These are phyloP conservation scores for Equus przewalskii DNA, from an alignment of 2,113 vertebrate species.

Conservation along the genomic window DNA sequence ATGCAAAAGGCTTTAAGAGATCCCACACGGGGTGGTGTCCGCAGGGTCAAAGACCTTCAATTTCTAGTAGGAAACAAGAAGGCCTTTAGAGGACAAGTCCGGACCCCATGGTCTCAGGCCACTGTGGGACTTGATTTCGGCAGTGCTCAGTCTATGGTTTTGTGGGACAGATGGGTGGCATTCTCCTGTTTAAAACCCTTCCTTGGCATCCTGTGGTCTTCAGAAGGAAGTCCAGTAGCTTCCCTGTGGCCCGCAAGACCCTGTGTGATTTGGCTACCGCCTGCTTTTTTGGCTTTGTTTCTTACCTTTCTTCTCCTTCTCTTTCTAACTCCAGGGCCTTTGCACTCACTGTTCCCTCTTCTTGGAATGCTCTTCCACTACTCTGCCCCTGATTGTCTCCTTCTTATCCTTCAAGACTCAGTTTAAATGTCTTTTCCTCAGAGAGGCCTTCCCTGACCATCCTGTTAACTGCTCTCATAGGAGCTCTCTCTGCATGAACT, in stretches of 20 bases:
- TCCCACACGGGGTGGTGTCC: rapidly evolving
- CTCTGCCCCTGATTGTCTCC: neutral
- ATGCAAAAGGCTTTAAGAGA: neutral
- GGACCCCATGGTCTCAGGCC: neutral
- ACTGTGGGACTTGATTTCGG: neutral
- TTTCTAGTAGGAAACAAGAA: neutral
- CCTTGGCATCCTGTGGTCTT: rapidly evolving
- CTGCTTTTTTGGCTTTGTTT: neutral
- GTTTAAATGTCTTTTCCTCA: neutral
- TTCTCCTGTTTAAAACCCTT: neutral
- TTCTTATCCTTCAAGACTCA: neutral
- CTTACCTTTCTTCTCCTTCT: neutral
- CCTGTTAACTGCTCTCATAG: neutral
- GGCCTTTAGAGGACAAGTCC: neutral
- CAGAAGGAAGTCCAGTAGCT: neutral
- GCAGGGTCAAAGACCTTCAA: neutral
- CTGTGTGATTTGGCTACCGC: neutral
- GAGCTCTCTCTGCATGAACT: neutral
- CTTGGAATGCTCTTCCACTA: neutral
- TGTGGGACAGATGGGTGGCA: neutral
- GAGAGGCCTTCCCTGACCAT: neutral
- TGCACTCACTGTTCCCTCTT: neutral
- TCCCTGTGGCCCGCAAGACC: neutral
- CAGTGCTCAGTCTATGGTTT: neutral
- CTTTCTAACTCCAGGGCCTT: neutral